Evolutionary conservation across 2,113 vertebrate species (phyloP), one percentile per base, ranked within the genome.

Genomic region (Corythaixoides concolor): DNA sequence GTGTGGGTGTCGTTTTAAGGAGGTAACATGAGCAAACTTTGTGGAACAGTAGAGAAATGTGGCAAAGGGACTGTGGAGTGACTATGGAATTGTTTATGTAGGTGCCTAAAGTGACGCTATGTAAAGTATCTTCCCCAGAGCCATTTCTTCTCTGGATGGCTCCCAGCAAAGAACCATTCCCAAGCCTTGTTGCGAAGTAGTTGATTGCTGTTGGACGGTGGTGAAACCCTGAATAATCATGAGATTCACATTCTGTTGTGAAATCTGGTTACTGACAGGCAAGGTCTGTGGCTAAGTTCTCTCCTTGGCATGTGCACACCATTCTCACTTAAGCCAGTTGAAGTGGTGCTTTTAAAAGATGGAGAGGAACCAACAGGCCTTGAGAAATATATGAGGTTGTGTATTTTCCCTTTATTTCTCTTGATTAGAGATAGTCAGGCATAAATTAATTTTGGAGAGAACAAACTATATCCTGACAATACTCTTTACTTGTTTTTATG

Each of bases 401-500:
- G 35, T 77, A 93, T 97, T 97, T 97, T 95, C 95, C 89, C 90
- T 92, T 96, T 94, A 86, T 86, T 62, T 28, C 17, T 94, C 75
- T 94, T 96, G 94, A 97, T 96, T 92, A 73, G 76, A 96, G 43
- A 72, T 96, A 93, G 35, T 96, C 78, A 74, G 96, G 85, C 64
- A 20, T 94, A 97, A 97, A 95, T 95, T 95, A 92, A 93, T 98
- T 97, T 92, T 90, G 68, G 60, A 97, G 67, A 91, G 95, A 97
- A 88, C 62, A 91, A 83, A 94, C 88, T 95, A 69, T 95, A 92
- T 96, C 94, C 87, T 91, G 84, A 78, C 85, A 97, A 75, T 94
- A 60, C 77, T 96, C 90, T 95, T 92, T 91, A 72, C 94, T 97
- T 97, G 94, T 95, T 97, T 95, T 98, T 96, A 97, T 92, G 58